phyloP scores from a whole-genome alignment of 2,113 vertebrate genomes.

The Corvus moneduloides region DNA sequence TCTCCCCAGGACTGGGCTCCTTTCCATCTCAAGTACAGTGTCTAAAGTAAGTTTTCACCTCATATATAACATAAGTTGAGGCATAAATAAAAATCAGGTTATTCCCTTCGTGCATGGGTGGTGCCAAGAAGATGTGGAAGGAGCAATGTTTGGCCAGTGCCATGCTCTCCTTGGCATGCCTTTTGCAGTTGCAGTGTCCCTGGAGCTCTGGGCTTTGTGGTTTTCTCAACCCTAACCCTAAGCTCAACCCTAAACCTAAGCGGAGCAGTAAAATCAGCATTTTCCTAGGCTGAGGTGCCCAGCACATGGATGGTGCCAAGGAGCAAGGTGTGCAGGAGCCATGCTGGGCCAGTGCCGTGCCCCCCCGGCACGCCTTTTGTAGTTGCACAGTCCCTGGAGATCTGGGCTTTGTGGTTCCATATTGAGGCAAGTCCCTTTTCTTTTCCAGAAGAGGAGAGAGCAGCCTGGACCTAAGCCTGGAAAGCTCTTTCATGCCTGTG shows the following conservation, averaged over 20 bases:
- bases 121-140: not conserved
- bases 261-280: accelerated
- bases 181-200: not conserved
- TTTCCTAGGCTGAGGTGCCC: not conserved
- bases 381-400: not conserved
- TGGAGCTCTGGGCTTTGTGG: not conserved
- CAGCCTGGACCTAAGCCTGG: not conserved
- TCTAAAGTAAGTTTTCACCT: not conserved
- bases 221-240: not conserved
- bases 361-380: not conserved
- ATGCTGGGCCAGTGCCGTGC: not conserved
- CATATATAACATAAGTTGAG: not conserved
- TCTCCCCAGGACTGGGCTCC: not conserved
- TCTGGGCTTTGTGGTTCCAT: not conserved
- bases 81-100: not conserved
- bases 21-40: not conserved
- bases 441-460: not conserved
- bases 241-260: not conserved
- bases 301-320: not conserved
- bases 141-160: not conserved
- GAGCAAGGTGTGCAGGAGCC: not conserved
- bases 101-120: not conserved
- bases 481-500: not conserved
- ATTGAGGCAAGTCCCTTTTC: not conserved
- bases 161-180: not conserved